Evolutionary conservation across 2,888 invertebrate genomes (phyloP), one percentile per base, ranked within the genome.

Genomic region (Netelia inedita): DNA sequence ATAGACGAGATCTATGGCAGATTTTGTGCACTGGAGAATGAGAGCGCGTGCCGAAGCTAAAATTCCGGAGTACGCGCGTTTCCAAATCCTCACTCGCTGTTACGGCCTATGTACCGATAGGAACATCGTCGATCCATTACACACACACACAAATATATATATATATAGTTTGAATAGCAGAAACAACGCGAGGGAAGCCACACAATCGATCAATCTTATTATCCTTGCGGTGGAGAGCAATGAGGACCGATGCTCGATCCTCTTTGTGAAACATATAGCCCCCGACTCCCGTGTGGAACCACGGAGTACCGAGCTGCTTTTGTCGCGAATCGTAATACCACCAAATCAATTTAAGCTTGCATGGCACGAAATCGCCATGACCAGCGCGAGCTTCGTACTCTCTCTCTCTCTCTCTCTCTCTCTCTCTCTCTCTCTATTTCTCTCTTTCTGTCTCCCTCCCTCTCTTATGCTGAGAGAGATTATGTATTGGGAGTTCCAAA

Each of bases 181-280:
- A 72, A 78, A 69, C 35, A 35, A 35, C 35, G 69, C 35, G 69
- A 61, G 74, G 43, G 63, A 53, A 69, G 53, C 73, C 69, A 61
- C 68, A 19, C 63, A 69, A 74, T 74, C 83, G 79, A 83, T 79
- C 79, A 79, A 83, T 83, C 83, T 83, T 83, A 69, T 83, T 69
- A 74, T 69, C 68, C 68, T 19, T 74, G 69, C 46, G 55, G 73
- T 69, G n/a, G 55, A 6, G 28, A 53, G 63, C 14, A 74, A 78
- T 55, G 73, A 73, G 78, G 41, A 53, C 43, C 73, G 41, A 68
- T 82, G 14, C n/a, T 16, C 23, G 59, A 66, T 68, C 28, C 66
- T 72, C 61, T 14, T 69, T 41, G 61, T 61, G 61, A 16, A 50
- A 61, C 61, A 21, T 28, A 35, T 57, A 72, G 73, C 61, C 61